Base-by-base conservation (phyloP, 2,113 vertebrate genomes). In the Perccottus glenii region DNA sequence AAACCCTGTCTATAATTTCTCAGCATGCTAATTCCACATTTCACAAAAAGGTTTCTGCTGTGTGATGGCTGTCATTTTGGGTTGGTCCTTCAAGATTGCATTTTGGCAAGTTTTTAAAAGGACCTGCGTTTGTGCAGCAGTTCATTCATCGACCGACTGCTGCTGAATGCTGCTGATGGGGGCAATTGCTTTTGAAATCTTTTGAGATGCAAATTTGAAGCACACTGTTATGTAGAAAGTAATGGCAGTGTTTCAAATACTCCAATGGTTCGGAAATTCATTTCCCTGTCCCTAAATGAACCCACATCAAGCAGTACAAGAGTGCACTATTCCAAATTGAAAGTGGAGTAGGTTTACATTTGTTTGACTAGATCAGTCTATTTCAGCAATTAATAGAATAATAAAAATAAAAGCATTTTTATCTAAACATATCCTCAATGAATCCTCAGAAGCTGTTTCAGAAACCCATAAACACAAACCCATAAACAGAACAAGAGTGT, bases 191-290 rank as follows among this genome's bases (percentile, higher is more conserved):
- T 60, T 44, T 14, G 15, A 73, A 72, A 57, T 73, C 80, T 71
- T 86, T 84, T 86, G 77, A 85, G 70, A 79, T 73, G 73, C 75
- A 82, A 86, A 85, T 82, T 38, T 36, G 42, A 50, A 4, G 49
- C 72, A 48, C 64, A 33, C 64, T 68, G 81, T 65, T 63, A 75
- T 77, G 52, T 33, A 56, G 77, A 78, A 73, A 81, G 67, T 73
- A 69, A 73, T 70, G 61, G 76, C 49, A 40, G 76, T 33, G 76
- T 74, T 62, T 70, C 63, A 83, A 72, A 27, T 27, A 2, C 64
- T 63, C 36, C 56, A 63, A 77, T 56, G 55, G 64, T 52, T 76
- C 62, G 32, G 68, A 75, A 75, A 73, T 58, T 12, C 32, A 11
- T 19, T 51, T 40, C 38, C 70, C 78, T 59, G 58, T 80, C 75